These are phyloP conservation scores for Neoitamus cyanurus DNA, from an alignment of 2,888 invertebrate genomes.

Conservation along the genomic window DNA sequence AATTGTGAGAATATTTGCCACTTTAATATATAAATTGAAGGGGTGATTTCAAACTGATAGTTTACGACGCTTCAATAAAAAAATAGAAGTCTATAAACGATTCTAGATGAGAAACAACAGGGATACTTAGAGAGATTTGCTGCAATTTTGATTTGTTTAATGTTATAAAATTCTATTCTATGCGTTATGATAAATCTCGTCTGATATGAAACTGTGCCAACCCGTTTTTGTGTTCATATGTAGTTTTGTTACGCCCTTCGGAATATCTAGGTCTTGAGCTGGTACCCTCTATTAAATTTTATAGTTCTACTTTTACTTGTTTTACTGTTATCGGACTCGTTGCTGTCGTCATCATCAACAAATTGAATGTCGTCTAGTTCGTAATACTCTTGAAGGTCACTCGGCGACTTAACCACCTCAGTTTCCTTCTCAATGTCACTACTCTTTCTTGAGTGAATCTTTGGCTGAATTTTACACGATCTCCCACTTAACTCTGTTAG, in stretches of 20 bases:
- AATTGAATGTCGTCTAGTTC: slow-evolving; percentile 76
- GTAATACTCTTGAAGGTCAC: slow-evolving; percentile 69
- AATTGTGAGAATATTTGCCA: neutral
- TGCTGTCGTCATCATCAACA: slow-evolving; percentile 71
- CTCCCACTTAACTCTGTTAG: slow-evolving; percentile 24
- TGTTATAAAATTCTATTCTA: slow-evolving; percentile 39
- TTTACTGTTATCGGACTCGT: slow-evolving; percentile 45
- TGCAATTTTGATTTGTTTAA: slow-evolving; percentile 14
- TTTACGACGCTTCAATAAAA: neutral
- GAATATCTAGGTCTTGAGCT: slow-evolving; percentile 15
- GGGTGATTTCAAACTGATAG: neutral
- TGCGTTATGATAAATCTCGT: slow-evolving; percentile 20
- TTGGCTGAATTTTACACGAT: slow-evolving; percentile 48
- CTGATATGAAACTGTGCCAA: slow-evolving; percentile 43
- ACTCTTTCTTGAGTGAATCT: slow-evolving; percentile 60
- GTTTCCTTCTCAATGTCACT: slow-evolving; percentile 72
- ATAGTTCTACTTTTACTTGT: slow-evolving; percentile 40
- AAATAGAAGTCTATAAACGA: slow-evolving; percentile 8
- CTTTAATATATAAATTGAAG: neutral
- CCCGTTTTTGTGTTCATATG: slow-evolving; percentile 27
- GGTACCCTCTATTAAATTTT: slow-evolving; percentile 27
- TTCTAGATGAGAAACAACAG: neutral
- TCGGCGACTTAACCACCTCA: slow-evolving; percentile 75
- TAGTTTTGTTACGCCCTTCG: neutral
- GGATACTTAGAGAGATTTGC: neutral